A percentile compares a stretch with the other conserved stretches of the same genome.
phyloP scores from a whole-genome alignment of 2,113 vertebrate species.

The Actenoides hombroni region DNA sequence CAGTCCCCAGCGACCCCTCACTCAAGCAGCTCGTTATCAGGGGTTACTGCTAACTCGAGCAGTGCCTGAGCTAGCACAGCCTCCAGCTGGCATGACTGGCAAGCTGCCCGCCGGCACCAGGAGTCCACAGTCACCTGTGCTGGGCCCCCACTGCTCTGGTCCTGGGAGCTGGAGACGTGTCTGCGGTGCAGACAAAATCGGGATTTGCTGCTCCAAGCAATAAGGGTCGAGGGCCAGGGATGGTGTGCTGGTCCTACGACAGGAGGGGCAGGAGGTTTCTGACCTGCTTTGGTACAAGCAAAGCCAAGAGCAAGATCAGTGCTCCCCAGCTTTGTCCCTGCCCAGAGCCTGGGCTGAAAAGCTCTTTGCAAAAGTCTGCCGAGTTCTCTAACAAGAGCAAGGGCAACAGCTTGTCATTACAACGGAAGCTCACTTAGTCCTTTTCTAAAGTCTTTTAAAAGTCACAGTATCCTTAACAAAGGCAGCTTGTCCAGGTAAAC shows the following conservation, averaged over 20 bases:
- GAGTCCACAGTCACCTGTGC: background rate
- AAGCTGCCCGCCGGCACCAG: background rate
- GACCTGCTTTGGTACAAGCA: background rate
- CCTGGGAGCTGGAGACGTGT: background rate
- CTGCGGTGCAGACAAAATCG: background rate
- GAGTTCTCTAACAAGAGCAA: background rate
- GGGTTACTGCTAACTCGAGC: background rate
- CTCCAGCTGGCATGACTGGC: conserved; percentile 1
- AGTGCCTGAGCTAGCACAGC: background rate
- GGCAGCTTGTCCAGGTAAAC: background rate
- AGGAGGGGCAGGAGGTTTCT: background rate
- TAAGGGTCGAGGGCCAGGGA: background rate
- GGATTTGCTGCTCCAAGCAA: background rate
- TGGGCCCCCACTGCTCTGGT: background rate
- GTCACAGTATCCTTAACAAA: background rate
- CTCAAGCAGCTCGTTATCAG: background rate
- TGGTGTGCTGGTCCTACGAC: background rate
- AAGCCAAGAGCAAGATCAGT: background rate
- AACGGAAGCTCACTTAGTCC: background rate
- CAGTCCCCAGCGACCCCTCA: background rate
- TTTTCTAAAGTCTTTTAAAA: conserved; percentile 7
- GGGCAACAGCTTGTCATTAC: background rate
- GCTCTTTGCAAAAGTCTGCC: background rate
- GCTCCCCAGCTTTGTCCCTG: background rate
- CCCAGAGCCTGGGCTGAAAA: background rate